Evolutionary conservation across 2,113 vertebrate genomes (phyloP), one percentile per base, ranked within the genome.

Genomic region (Hyaena hyaena): DNA sequence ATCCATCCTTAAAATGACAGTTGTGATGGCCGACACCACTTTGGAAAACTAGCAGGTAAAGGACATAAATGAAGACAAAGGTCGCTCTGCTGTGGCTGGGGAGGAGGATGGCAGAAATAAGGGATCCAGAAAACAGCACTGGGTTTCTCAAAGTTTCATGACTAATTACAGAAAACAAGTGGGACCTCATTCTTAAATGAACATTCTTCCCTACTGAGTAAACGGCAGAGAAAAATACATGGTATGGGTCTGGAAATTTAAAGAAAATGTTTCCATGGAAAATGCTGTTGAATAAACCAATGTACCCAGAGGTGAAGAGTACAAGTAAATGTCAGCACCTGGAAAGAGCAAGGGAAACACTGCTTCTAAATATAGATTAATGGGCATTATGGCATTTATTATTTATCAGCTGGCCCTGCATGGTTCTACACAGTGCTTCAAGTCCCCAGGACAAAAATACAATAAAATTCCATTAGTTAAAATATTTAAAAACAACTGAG

Each of bases 351-450:
- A 82, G 66, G 26, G 66, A 86, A 96, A 55, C 12, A 12, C 10
- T n/a, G 48, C n/a, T 94, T 97, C 92, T 79, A 98, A 94, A 95
- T 90, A 96, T 73, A 95, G 85, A 88, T 74, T 86, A 96, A 97
- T 68, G 35, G 71, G 73, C 61, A 61, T 71, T 63, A n/a, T n/a
- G 55, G 4, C 77, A 74, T 94, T 96, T 94, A 95, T 93, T 97
- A 93, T 96, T 97, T 86, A 96, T 90, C 84, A 88, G 83, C 55
- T 68, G 94, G 88, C 50, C 53, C 58, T 66, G 68, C 23, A 69
- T 15, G 55, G 66, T 81, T 95, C 90, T 93, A 76, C 35, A 14
- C 21, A 86, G 50, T 28, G 48, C 73, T 93, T 63, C 66, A 93
- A 80, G 69, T 94, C 68, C 68, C 91, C 33, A 68, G 1, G 26